Evolutionary conservation across 2,888 invertebrate species (phyloP).

Genomic region (Tortrix viridana): DNA sequence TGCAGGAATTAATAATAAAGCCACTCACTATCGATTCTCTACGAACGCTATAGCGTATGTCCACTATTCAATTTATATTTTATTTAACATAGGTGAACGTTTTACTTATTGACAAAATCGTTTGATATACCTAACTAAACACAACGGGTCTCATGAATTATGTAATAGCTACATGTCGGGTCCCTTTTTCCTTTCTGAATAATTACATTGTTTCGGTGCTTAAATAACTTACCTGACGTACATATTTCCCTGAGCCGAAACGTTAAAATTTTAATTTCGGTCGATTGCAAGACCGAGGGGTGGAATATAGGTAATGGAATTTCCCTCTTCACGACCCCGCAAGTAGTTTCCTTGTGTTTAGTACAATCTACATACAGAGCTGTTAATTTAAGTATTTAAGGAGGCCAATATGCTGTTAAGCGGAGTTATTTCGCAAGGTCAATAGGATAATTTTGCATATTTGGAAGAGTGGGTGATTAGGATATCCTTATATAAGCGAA

Average conservation of each 20-base stretch:
- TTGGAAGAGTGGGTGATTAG: slow-evolving; percentile 62
- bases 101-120: slow-evolving; percentile 20
- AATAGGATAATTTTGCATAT: slow-evolving; percentile 31
- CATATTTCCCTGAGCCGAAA: slow-evolving; percentile 56
- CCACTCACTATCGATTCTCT: slow-evolving; percentile 16
- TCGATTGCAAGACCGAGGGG: slow-evolving; percentile 48
- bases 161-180: slow-evolving; percentile 55
- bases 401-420: slow-evolving; percentile 2
- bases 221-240: slow-evolving; percentile 71
- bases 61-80: neutral
- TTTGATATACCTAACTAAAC: slow-evolving; percentile 39
- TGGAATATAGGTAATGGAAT: slow-evolving; percentile 16
- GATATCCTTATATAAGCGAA: slow-evolving; percentile 79
- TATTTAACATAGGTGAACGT: slow-evolving; percentile 10
- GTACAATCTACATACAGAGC: neutral
- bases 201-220: slow-evolving; percentile 71
- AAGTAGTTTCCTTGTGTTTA: slow-evolving; percentile 6
- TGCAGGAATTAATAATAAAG: slow-evolving; percentile 21
- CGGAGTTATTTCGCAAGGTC: slow-evolving; percentile 28
- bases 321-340: slow-evolving; percentile 11
- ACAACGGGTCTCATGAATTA: slow-evolving; percentile 57
- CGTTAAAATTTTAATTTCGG: slow-evolving; percentile 68
- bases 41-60: neutral
- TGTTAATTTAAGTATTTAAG: slow-evolving; percentile 10
- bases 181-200: slow-evolving; percentile 69